Conservation (phyloP, 1,140 invertebrate species). For the Coelopa frigida region DNA sequence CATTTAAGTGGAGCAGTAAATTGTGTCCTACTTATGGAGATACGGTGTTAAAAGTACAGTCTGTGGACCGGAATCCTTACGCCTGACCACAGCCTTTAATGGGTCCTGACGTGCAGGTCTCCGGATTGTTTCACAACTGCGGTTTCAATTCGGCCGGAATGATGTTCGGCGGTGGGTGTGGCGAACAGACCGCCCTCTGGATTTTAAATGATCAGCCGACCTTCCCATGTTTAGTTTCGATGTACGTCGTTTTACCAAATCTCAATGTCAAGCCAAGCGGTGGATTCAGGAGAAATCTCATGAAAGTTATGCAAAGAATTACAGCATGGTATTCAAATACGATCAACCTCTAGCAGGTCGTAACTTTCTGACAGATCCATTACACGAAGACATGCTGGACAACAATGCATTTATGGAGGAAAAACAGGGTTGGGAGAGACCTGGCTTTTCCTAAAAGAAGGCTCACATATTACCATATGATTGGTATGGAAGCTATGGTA, state of each 20-base stretch:
- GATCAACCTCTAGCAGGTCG: slow-evolving; percentile 78
- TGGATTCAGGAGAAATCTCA: slow-evolving; percentile 77
- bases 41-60: slow-evolving; percentile 79
- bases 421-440: slow-evolving; percentile 78
- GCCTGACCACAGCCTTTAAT: slow-evolving; percentile 82
- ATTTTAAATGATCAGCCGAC: slow-evolving; percentile 70
- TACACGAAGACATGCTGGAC: slow-evolving; percentile 54
- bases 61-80: slow-evolving; percentile 79
- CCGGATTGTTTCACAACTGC: slow-evolving; percentile 68
- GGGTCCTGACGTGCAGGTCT: slow-evolving; percentile 37
- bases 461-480: slow-evolving; percentile 62
- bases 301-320: slow-evolving; percentile 82
- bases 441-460: slow-evolving; percentile 58
- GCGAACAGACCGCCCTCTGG: slow-evolving; percentile 77
- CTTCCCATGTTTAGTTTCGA: slow-evolving; percentile 81
- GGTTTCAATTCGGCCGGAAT: slow-evolving; percentile 86
- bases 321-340: slow-evolving; percentile 73
- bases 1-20: slow-evolving; percentile 67
- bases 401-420: slow-evolving; percentile 74
- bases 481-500: slow-evolving; percentile 74
- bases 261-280: slow-evolving; percentile 57
- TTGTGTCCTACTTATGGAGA: slow-evolving; percentile 65
- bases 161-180: slow-evolving; percentile 82
- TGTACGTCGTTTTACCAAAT: slow-evolving; percentile 66
- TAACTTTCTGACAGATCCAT: slow-evolving; percentile 60